Conservation (phyloP, 92 coral and sea anemone species). For the Epizoanthus scotinus region DNA sequence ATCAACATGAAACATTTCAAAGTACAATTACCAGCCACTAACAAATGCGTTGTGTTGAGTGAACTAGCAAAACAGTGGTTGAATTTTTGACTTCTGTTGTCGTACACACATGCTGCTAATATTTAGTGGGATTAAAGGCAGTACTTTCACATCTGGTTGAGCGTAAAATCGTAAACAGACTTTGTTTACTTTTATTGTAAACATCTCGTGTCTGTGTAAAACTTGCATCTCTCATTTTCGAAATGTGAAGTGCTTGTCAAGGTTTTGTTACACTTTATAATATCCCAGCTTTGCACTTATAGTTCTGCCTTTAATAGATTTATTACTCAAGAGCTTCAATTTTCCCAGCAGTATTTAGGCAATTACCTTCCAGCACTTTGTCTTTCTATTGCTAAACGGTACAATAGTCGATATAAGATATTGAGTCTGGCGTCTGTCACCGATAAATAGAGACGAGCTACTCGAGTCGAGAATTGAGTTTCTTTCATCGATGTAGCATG, state of each 20-base stretch:
- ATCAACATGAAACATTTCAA: not conserved
- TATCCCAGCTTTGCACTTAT: not conserved
- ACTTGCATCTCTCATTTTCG: not conserved
- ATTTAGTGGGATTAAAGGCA: conserved; percentile 8
- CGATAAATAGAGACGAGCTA: not conserved
- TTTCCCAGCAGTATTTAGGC: not conserved
- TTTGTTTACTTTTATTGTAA: conserved; percentile 30
- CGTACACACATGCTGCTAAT: not conserved
- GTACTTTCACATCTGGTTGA: not conserved
- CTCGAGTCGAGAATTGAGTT: conserved; percentile 9
- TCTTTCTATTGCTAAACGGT: no score
- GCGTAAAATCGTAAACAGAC: conserved; percentile 31
- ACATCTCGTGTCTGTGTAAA: not conserved
- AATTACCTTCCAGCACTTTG: not conserved
- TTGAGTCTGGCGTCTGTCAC: conserved; percentile 27
- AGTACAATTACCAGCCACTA: not conserved
- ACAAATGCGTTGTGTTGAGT: no score
- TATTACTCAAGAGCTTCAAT: not conserved
- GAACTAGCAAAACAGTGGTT: not conserved
- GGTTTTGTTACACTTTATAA: not conserved
- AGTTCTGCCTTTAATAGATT: not conserved
- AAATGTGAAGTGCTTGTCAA: conserved; percentile 1
- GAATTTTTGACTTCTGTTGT: not conserved
- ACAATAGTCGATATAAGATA: not conserved
- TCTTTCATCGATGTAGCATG: conserved; percentile 40